These are phyloP conservation scores for Hydrocynus forskahlii DNA, from an alignment of 2,797 vertebrate species.

Conservation along the genomic window DNA sequence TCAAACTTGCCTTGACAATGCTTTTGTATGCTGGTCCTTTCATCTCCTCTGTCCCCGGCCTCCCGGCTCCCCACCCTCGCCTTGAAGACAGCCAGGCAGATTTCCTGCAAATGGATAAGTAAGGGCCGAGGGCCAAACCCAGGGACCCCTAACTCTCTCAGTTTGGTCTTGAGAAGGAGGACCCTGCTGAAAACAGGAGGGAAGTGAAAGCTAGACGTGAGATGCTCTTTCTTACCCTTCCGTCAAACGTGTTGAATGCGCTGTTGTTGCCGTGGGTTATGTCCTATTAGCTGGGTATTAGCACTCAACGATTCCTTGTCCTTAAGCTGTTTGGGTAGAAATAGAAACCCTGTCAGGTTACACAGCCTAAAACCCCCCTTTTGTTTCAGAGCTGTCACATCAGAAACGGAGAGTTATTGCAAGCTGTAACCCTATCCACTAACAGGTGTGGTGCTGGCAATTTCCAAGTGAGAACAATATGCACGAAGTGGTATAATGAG, in stretches of 20 bases:
- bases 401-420: slow-evolving; percentile 71
- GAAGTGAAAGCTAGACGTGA: slow-evolving; percentile 62
- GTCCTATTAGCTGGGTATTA: slow-evolving; percentile 63
- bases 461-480: slow-evolving; percentile 41
- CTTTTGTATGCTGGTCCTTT: slow-evolving; percentile 62
- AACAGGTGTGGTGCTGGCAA: slow-evolving; percentile 61
- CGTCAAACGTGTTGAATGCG: slow-evolving; percentile 62
- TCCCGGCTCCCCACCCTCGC: slow-evolving; percentile 29
- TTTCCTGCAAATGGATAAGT: slow-evolving; percentile 69
- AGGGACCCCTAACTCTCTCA: slow-evolving; percentile 50
- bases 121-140: slow-evolving; percentile 68
- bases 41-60: slow-evolving; percentile 44
- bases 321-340: slow-evolving; percentile 66
- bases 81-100: slow-evolving; percentile 63
- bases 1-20: slow-evolving; percentile 64
- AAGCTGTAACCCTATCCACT: slow-evolving; percentile 63
- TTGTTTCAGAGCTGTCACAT: slow-evolving; percentile 65
- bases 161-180: slow-evolving; percentile 50
- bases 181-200: slow-evolving; percentile 68
- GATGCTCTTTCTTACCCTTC: slow-evolving; percentile 36
- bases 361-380: slow-evolving; percentile 54
- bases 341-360: slow-evolving; percentile 65
- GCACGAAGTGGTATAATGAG: slow-evolving; percentile 44
- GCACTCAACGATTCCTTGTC: slow-evolving; percentile 60
- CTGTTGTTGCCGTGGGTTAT: slow-evolving; percentile 56